Base-by-base conservation (phyloP, 2,888 invertebrate genomes). In the Drosophila mettleri region DNA sequence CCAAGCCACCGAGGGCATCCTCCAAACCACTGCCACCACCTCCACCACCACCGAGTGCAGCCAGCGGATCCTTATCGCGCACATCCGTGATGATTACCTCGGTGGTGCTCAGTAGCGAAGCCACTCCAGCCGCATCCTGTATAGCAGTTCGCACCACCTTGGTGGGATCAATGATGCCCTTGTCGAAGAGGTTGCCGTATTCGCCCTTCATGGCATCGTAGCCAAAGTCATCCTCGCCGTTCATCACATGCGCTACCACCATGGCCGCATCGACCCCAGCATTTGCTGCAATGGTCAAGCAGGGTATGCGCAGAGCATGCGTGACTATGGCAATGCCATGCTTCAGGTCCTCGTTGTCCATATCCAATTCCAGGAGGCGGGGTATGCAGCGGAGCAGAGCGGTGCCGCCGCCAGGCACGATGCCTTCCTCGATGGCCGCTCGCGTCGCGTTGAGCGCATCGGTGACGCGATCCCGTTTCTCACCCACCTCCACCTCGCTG, bases 391-490 rank as follows among this genome's bases (percentile, higher is more conserved):
- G 94, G 46, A 99, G 93, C 9, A 98, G 94, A 34, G 98, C 98
- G 62, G 96, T 96, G 57, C 98, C 98, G 93, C 98, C 98, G 78
- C 98, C 98, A 12, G 98, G 97, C 69, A 98, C 98, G 90, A 99
- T 98, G 61, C 98, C 98, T 93, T 99, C 98, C 91, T 98, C 98
- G 53, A 99, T 97, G 29, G 98, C 98, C 46, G 98, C 98, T 22
- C 98, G 94, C 0, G 98, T 99, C 0, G 98, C 98, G 91, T 97
- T 97, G 33, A 99, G 93, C 0, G 98, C 98, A 93, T 98, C 98
- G 90, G 96, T 97, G 2, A 98, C 98, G 59, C 98, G 94, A 90
- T 98, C 98, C 90, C 98, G 98, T 93, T 98, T 98, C 93, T 98
- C 98, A 89, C 97, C 97, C 0, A 98, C 98, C 92, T 98, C 98